Evolutionary conservation across 2,113 vertebrate genomes (phyloP).

Genomic region (Corythoichthys intestinalis): DNA sequence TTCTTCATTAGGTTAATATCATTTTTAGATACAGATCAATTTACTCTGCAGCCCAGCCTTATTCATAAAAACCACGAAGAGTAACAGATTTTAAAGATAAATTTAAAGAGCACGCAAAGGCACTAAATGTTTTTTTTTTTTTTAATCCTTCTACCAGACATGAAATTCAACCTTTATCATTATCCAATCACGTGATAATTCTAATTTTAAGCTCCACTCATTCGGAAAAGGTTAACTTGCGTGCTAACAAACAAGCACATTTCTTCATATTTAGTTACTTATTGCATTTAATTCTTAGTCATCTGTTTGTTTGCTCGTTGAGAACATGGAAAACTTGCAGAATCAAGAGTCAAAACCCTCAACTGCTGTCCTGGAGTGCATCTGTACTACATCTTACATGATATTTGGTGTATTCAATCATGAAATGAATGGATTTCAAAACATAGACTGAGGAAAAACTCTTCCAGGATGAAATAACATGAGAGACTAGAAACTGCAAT

Average conservation of each 20-base stretch:
- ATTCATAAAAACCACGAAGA: not conserved
- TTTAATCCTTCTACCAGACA: not conserved
- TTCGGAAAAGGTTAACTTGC: not conserved
- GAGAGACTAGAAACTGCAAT: too few species aligned
- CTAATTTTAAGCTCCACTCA: not conserved
- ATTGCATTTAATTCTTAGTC: too few species aligned
- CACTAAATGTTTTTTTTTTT: not conserved
- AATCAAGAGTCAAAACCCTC: too few species aligned
- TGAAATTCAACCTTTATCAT: not conserved
- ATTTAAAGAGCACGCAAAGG: not conserved
- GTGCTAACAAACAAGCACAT: not conserved
- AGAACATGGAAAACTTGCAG: too few species aligned
- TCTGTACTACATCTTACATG: too few species aligned
- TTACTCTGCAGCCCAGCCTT: not conserved
- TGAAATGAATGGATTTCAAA: too few species aligned
- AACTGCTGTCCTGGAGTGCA: too few species aligned
- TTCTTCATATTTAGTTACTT: not conserved
- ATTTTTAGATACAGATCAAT: conserved; percentile 6
- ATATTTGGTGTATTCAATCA: too few species aligned
- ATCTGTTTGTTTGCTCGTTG: too few species aligned
- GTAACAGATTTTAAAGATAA: not conserved
- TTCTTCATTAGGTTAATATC: conserved; percentile 6
- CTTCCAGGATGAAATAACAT: too few species aligned
- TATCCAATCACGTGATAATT: not conserved
- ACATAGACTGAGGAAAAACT: too few species aligned